Evolutionary conservation across 1,140 invertebrate species (phyloP).

Genomic region (Ceratina calcarata): DNA sequence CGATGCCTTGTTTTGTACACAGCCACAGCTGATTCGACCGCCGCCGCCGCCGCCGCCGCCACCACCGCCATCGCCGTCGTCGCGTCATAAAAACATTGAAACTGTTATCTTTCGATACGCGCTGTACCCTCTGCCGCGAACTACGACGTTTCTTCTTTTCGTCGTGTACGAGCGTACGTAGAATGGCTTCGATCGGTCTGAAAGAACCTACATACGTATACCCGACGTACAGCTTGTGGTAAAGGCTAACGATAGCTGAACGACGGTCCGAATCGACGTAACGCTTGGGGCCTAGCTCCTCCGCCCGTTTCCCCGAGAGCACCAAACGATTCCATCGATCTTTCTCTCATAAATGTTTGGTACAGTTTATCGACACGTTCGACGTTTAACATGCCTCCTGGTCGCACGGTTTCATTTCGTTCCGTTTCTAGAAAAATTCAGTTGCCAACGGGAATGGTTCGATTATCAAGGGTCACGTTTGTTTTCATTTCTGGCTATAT

Average conservation of each 20-base stretch:
- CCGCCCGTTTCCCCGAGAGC: neutral
- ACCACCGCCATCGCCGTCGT: neutral
- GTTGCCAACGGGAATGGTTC: neutral
- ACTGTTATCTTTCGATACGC: constrained; percentile 29
- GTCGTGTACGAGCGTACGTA: neutral
- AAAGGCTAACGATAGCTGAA: constrained; percentile 15
- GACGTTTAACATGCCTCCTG: neutral
- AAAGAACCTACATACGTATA: constrained; percentile 16
- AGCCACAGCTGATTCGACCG: constrained; percentile 60
- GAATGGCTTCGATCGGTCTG: constrained; percentile 28
- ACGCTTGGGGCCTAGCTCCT: constrained; percentile 14
- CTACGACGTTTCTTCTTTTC: constrained; percentile 9
- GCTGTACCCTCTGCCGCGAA: neutral
- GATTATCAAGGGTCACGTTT: neutral
- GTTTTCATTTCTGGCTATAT: neutral
- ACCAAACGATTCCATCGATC: constrained; percentile 36
- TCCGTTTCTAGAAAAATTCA: neutral
- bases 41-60: neutral
- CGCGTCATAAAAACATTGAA: constrained; percentile 40
- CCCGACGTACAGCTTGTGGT: neutral
- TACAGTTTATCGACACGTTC: neutral
- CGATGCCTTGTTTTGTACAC: constrained; percentile 63
- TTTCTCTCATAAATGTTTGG: constrained; percentile 33
- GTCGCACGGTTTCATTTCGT: too few species aligned
- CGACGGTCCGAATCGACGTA: constrained; percentile 40